Evolutionary conservation across 2,888 invertebrate genomes (phyloP), one percentile per base, ranked within the genome.

Genomic region (Conus canariensis): DNA sequence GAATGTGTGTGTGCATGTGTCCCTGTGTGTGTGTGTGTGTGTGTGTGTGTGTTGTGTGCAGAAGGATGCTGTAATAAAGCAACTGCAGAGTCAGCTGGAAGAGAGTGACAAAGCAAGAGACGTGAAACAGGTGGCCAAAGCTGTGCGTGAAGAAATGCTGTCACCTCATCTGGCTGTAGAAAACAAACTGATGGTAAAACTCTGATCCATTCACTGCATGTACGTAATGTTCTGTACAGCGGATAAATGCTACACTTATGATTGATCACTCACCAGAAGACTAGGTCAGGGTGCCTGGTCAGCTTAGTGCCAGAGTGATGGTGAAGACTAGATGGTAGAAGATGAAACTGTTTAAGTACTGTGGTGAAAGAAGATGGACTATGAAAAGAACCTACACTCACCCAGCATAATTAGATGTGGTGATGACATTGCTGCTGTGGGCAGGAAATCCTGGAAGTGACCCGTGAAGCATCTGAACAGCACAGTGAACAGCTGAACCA

Each of bases 21-120:
- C 19, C 22, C 19, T 74, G 22, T 74, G 70, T 74, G 70, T 74
- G 70, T 74, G 70, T 74, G 19, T 8, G 14, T 74, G 19, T 19
- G 19, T 19, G 70, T 8, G 22, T 74, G 70, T 22, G 22, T 19
- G 70, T 22, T 4, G 25, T 83, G 56, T 91, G 59, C 90, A 94
- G 94, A 93, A 92, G 92, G 93, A 94, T 87, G 93, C 93, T 10
- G 92, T 92, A 85, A 93, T 94, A 56, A 87, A 90, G 80, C 88
- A 92, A 30, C 91, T 94, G 7, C 87, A 93, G 64, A 91, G 91
- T 70, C 92, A 92, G 89, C 88, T 91, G 30, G 89, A 85, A 22
- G 91, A 91, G 58, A 80, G 83, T 64, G 90, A 88, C 22, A 82
- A 70, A 45, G 87, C 89, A 83, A 91, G 91, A 58, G 91, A 88